Conservation (phyloP, 2,888 invertebrate genomes). For the Aquatica leii region DNA sequence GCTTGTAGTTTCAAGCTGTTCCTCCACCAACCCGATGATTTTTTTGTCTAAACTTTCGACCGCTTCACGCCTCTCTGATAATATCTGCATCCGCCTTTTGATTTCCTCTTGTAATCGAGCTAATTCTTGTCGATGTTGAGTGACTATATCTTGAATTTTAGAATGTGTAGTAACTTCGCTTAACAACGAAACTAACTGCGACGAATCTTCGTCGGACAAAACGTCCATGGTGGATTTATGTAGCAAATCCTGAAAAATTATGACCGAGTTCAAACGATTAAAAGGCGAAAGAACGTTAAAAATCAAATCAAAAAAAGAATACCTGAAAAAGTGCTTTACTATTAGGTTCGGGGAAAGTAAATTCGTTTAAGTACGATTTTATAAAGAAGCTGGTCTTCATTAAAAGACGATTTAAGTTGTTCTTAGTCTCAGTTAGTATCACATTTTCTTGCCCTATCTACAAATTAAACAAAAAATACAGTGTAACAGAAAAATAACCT, state of each 20-base stretch:
- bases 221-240: slow-evolving; percentile 64
- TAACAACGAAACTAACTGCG: slow-evolving; percentile 70
- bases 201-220: slow-evolving; percentile 67
- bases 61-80: slow-evolving; percentile 70
- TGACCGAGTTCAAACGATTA: slow-evolving; percentile 22
- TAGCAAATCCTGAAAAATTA: slow-evolving; percentile 61
- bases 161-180: slow-evolving; percentile 73
- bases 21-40: slow-evolving; percentile 71
- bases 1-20: slow-evolving; percentile 60
- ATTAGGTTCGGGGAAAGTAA: slow-evolving; percentile 53
- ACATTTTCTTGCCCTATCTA: slow-evolving; percentile 76
- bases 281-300: slow-evolving; percentile 4
- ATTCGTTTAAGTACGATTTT: slow-evolving; percentile 53
- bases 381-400: slow-evolving; percentile 53
- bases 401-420: slow-evolving; percentile 52
- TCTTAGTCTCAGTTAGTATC: slow-evolving; percentile 63
- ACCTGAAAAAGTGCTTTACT: slow-evolving; percentile 56
- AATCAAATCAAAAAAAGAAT: slow-evolving; percentile 42
- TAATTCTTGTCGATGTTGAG: slow-evolving; percentile 77
- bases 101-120: slow-evolving; percentile 75
- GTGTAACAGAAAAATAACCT: slow-evolving; percentile 52
- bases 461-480: slow-evolving; percentile 54
- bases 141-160: slow-evolving; percentile 73
- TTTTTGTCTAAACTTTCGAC: slow-evolving; percentile 76
- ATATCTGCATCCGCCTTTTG: slow-evolving; percentile 68